Conservation (phyloP, 1,140 invertebrate species). For the Drosophila parabipectinata region DNA sequence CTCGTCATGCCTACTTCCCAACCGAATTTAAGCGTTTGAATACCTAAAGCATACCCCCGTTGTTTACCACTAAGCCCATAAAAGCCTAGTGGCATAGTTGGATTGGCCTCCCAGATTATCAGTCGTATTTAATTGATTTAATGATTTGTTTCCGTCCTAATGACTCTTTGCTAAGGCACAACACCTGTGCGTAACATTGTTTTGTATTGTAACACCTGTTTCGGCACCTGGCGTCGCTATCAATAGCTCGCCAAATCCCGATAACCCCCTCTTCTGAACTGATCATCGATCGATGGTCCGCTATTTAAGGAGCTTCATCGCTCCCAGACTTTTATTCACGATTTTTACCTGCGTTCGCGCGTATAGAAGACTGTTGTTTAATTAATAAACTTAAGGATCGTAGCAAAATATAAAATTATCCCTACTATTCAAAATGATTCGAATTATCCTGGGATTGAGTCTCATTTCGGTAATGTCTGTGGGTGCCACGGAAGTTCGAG, state of each 20-base stretch:
- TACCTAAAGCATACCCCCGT: too few species aligned
- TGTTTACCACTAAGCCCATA: too few species aligned
- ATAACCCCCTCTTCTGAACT: constrained; percentile 50
- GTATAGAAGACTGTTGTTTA: constrained; percentile 10
- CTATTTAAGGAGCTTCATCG: constrained; percentile 59
- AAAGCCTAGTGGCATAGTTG: constrained; percentile 2
- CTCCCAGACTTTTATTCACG: constrained; percentile 49
- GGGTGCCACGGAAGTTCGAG: constrained; percentile 37
- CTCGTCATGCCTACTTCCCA: not conserved
- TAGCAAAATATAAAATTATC: not conserved
- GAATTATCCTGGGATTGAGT: constrained; percentile 41
- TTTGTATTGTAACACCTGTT: constrained; percentile 67
- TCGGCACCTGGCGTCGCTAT: constrained; percentile 37
- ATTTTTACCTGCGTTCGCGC: constrained; percentile 26
- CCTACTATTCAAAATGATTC: constrained; percentile 31
- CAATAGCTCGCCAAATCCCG: constrained; percentile 43
- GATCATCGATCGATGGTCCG: constrained; percentile 45
- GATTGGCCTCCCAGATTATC: constrained; percentile 29
- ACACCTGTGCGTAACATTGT: constrained; percentile 38
- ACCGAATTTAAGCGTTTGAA: not conserved
- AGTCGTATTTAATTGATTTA: constrained; percentile 48
- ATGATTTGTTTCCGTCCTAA: constrained; percentile 35
- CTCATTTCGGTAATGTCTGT: constrained; percentile 16
- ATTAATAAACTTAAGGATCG: constrained; percentile 4
- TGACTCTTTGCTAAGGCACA: constrained; percentile 26